Base-by-base conservation (phyloP, 2,797 vertebrate species). In the Falco cherrug region DNA sequence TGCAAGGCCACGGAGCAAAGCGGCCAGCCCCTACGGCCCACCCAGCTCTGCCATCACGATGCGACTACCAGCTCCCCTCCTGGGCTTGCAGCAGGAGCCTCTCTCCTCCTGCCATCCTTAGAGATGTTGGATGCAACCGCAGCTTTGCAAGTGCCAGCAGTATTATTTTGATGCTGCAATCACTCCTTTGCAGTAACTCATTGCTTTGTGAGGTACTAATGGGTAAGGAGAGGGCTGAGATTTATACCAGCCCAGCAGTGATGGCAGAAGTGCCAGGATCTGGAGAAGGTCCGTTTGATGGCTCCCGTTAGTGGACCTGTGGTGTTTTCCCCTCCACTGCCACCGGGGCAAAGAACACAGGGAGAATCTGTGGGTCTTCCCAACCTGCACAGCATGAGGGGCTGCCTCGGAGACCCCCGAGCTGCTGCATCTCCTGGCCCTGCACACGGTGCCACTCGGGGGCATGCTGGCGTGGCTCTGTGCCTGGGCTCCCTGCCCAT, bases 391-490 rank as follows among this genome's bases (percentile, higher is more conserved):
- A 53, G 57, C 7, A 3, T 13, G 17, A 39, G 41, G 15, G 17
- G 15, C 48, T 87, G 77, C 45, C 29, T 39, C 80, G 31, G 29
- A 77, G 35, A 21, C 35, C 35, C 21, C 45, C 3, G 4, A 14
- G 20, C 4, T 53, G 26, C 21, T 61, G 47, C 28, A 54, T 31
- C 37, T 61, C n/a, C 10, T 12, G 26, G 59, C 20, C 28, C 43
- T 26, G 48, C 25, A 57, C 3, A 1, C 1, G 2, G 20, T 35
- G 57, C 31, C 5, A 5, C 8, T 4, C 43, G 54, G 65, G 20
- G 22, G 16, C 33, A 61, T 0, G 0, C 31, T 1, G 1, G 0
- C 2, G 1, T 16, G 60, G 37, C 37, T 65, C 76, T 4, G 0
- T n/a, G 24, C 24, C 31, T 25, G 9, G 15, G 13, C 7, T 80